Base-by-base conservation (phyloP, 2,797 vertebrate species). In the Molossus alvarezi region DNA sequence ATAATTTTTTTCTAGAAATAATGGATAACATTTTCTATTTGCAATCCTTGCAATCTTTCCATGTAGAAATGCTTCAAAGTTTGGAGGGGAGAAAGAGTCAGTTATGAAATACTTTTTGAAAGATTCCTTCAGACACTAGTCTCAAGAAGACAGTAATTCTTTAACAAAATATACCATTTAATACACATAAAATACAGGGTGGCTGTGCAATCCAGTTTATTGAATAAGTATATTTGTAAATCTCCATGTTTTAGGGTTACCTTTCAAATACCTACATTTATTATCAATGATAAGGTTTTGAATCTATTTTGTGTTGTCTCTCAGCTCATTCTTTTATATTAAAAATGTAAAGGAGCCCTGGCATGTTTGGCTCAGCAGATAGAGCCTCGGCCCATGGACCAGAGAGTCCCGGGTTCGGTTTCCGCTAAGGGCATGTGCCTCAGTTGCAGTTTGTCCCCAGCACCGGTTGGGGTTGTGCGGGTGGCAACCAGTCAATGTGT, bases 261-360 rank as follows among this genome's bases (percentile, higher is more conserved):
- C 62, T 84, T 96, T 96, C 25, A 91, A 88, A 91, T 33, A 13
- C 11, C 55, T 67, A 45, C 15, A 83, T 75, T 89, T 94, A 84
- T 60, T 95, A 95, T 85, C 83, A 93, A 18, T 48, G 25, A 83
- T 71, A 87, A 85, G 1, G 0, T 84, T 96, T 76, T 81, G 5
- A 93, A 93, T 93, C 60, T 64, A 82, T 82, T 91, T 71, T 87
- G 29, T 93, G 11, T 87, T 95, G 94, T 91, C 60, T 84, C 41
- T 86, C 37, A 84, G n/a, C 4, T 89, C 37, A 82, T 85, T 88
- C 41, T 91, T 79, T 88, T 60, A n/a, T 55, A 41, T 91, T 91
- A 92, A 76, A 92, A 83, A 92, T 45, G 5, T 76, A 71, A 97
- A 82, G 12, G 51, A 80, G 33, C 33, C 33, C 33, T 33, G 33